These are phyloP conservation scores for Rhinogobio ventralis DNA, from an alignment of 2,797 vertebrate species.

Conservation along the genomic window DNA sequence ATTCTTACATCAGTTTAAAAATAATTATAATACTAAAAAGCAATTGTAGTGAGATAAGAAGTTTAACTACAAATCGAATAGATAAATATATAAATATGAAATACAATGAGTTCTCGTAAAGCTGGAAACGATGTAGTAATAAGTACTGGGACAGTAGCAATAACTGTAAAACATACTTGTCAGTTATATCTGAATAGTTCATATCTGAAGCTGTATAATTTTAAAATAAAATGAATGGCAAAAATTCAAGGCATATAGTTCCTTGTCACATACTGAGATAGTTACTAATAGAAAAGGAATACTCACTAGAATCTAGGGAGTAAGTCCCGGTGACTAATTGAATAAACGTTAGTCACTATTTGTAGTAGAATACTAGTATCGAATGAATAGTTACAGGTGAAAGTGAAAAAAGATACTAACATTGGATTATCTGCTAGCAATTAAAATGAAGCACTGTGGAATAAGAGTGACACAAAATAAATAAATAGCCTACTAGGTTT, in stretches of 20 bases:
- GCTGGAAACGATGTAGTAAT: background rate
- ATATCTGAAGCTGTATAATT: background rate
- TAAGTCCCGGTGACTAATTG: background rate
- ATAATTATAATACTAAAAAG: background rate
- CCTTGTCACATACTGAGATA: background rate
- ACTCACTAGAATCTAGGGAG: background rate
- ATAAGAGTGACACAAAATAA: background rate
- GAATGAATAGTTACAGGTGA: background rate
- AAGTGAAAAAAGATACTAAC: background rate
- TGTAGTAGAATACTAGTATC: background rate
- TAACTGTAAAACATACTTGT: background rate
- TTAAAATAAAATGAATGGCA: background rate
- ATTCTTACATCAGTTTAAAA: background rate
- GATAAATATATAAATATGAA: background rate
- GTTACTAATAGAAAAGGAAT: background rate
- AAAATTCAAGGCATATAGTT: background rate
- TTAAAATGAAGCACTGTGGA: background rate
- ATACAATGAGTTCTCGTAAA: background rate
- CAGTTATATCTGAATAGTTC: background rate
- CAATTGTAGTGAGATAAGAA: background rate
- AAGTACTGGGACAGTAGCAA: background rate
- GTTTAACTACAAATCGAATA: background rate
- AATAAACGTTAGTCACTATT: background rate
- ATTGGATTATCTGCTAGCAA: background rate
- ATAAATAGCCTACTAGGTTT: background rate